Evolutionary conservation across 2,113 vertebrate genomes (phyloP).

Genomic region (Elephantulus edwardii): DNA sequence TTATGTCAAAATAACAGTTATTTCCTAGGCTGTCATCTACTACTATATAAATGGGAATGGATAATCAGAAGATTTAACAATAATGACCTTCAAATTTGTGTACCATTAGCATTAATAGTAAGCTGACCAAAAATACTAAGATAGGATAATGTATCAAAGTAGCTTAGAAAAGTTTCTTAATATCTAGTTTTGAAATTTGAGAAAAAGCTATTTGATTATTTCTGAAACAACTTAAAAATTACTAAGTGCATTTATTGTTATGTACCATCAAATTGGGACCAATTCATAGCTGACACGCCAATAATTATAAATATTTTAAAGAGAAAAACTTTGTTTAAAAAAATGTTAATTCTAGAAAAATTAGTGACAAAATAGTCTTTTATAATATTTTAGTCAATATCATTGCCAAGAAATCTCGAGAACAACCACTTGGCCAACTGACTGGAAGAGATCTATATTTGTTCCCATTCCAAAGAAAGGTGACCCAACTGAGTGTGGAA

Average conservation of each 20-base stretch:
- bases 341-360: background rate
- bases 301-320: too few relatives aligned
- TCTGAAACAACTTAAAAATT: slow-evolving; percentile 21
- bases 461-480: too few relatives aligned
- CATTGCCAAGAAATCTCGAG: too few relatives aligned
- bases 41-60: background rate
- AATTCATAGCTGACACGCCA: too few relatives aligned
- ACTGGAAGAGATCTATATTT: too few relatives aligned
- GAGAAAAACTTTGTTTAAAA: too few relatives aligned
- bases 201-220: background rate
- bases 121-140: slow-evolving; percentile 22
- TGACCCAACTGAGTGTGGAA: too few relatives aligned
- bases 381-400: too few relatives aligned
- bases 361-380: background rate
- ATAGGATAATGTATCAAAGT: background rate
- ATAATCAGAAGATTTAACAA: slow-evolving; percentile 8
- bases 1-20: background rate
- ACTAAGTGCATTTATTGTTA: background rate
- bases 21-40: background rate
- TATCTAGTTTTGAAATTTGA: background rate
- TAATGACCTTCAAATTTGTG: background rate
- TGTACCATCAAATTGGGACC: too few relatives aligned
- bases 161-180: slow-evolving; percentile 27
- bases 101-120: background rate
- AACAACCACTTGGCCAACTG: too few relatives aligned